Evolutionary conservation across 1,140 invertebrate species (phyloP).

Genomic region (Ooceraea biroi): DNA sequence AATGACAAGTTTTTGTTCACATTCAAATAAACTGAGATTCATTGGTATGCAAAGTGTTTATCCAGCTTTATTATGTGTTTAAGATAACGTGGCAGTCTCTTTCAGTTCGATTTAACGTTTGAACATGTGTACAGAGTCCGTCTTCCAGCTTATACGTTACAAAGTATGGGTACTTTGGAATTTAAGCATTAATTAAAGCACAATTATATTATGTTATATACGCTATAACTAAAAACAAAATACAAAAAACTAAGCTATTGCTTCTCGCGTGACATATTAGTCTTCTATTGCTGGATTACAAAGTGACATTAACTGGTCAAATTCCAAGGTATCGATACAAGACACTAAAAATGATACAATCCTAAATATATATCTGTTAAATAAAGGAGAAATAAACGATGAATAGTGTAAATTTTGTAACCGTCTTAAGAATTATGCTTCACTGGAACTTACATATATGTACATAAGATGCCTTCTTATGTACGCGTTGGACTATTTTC

Average conservation of each 20-base stretch:
- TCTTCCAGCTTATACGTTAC: slow-evolving; percentile 23
- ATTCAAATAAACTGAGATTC: slow-evolving; percentile 54
- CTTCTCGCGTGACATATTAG: not conserved
- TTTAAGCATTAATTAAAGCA: not conserved
- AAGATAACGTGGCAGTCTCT: slow-evolving; percentile 28
- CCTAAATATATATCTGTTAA: slow-evolving; percentile 24
- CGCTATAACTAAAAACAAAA: not conserved
- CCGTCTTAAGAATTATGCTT: not conserved
- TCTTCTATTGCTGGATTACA: not conserved
- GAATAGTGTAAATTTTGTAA: not conserved
- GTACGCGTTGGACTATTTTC: slow-evolving; percentile 7
- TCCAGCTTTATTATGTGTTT: slow-evolving; percentile 36
- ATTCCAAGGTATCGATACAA: slow-evolving; percentile 25
- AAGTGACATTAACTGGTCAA: not conserved
- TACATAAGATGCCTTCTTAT: not conserved
- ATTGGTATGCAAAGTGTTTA: slow-evolving; percentile 18
- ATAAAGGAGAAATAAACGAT: slow-evolving; percentile 25
- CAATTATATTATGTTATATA: not conserved
- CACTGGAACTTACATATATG: not conserved
- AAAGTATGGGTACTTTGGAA: slow-evolving; percentile 20
- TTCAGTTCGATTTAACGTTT: slow-evolving; percentile 7
- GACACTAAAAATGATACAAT: not conserved
- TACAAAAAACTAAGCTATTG: slow-evolving; percentile 25
- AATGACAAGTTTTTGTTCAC: slow-evolving; percentile 29
- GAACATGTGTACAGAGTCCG: slow-evolving; percentile 9